Evolutionary conservation across 92 coral and sea anemone species (phyloP).

Genomic region (Montipora capitata): DNA sequence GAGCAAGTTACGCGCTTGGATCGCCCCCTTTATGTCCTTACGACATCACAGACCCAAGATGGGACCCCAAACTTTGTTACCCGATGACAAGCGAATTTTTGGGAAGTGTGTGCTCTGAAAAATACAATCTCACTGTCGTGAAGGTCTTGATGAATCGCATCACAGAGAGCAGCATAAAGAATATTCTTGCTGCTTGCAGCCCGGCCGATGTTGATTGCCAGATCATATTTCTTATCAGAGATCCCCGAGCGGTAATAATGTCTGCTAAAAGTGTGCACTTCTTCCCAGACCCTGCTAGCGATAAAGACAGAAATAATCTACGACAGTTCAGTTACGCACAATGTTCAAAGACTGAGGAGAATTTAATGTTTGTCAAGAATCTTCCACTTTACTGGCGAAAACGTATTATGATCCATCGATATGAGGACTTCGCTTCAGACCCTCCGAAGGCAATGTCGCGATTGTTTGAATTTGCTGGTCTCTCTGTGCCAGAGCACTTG

Average conservation of each 20-base stretch:
- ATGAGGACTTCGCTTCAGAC: conserved; percentile 56
- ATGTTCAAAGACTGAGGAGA: conserved; percentile 42
- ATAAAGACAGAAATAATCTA: not conserved
- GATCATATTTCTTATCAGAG: conserved; percentile 47
- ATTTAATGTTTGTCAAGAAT: conserved; percentile 24
- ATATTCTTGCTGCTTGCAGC: conserved; percentile 32
- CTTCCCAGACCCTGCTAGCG: not conserved
- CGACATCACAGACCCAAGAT: conserved; percentile 32
- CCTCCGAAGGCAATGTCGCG: conserved; percentile 42
- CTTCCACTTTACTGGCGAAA: conserved; percentile 18
- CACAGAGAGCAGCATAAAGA: conserved; percentile 28
- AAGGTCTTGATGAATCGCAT: conserved; percentile 59
- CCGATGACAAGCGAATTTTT: conserved; percentile 24
- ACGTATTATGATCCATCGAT: conserved; percentile 38
- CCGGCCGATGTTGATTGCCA: conserved; percentile 24
- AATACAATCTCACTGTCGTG: conserved; percentile 43
- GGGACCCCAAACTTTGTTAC: conserved; percentile 50
- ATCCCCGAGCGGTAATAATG: conserved; percentile 63
- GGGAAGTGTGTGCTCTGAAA: conserved; percentile 6
- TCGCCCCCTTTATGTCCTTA: conserved; percentile 63
- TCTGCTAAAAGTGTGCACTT: conserved; percentile 49
- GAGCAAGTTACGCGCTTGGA: conserved; percentile 28
- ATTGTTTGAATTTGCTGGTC: conserved; percentile 37
- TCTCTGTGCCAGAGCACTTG: conserved; percentile 32
- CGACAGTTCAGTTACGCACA: not conserved